Base-by-base conservation (phyloP, 2,888 invertebrate species). In the Aethes cnicana region DNA sequence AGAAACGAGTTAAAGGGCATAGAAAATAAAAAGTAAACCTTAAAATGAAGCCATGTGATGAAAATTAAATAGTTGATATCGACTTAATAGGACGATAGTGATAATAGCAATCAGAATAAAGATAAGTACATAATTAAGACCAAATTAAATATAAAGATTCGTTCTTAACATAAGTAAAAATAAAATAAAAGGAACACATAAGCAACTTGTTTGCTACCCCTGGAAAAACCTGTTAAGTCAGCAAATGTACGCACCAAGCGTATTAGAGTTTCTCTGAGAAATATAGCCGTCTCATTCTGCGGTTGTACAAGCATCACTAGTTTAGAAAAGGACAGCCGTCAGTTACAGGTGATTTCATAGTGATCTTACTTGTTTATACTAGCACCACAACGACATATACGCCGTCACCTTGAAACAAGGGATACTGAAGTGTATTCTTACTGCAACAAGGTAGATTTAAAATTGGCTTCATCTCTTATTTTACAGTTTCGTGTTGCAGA, bases 221-320 rank as follows among this genome's bases (percentile, higher is more conserved):
- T 77, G 72, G 43, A 53, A 66, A 77, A 85, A 88, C 85, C 82
- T 81, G 86, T 87, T 84, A 79, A 85, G 79, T 85, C 83, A 80
- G 81, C 78, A 74, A 78, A 79, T 76, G 78, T 75, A 75, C 78
- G 76, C 72, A 69, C 63, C 66, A 73, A 77, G 69, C 72, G 61
- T 63, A 65, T 64, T 56, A 50, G 54, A 56, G 55, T 59, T 59
- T 46, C 53, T 41, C 23, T 46, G 39, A 60, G 58, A 77, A 68
- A 41, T 66, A 73, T 68, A 64, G 6, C 56, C 25, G 17, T 74
- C 83, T 74, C 74, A 62, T 58, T 84, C 69, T n/a, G 55, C 55
- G 74, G 44, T 53, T 26, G 44, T 47, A 30, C 37, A 33, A 61
- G 44, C 23, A 47, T 44, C 39, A 55, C 53, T 6, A 43, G 9